Base-by-base conservation (phyloP, 2,113 vertebrate species). In the Ochotona princeps region DNA sequence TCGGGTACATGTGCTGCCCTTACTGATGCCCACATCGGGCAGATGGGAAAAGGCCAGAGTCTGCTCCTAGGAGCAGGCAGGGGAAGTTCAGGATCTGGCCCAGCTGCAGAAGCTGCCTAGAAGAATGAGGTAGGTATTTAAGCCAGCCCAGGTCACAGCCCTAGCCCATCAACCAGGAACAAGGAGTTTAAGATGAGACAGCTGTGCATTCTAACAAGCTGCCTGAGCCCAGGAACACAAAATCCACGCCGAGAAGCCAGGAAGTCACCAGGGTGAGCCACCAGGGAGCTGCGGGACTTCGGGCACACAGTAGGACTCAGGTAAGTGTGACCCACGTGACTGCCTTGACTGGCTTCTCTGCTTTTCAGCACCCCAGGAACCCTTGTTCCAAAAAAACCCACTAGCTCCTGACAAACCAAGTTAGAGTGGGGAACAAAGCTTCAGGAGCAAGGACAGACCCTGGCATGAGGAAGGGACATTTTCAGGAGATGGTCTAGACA, bases 1-100 rank as follows among this genome's bases (percentile, higher is more conserved):
- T 28, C 4, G 11, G 9, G 11, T 18, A 25, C 44, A 35, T 1
- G 5, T 1, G 32, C 25, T 9, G 1, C 4, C 12, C 18, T 15
- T 38, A 11, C 35, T 35, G 4, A 2, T 32, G 26, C 6, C 30
- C 5, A 10, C 25, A 23, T 1, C 0, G 47, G 10, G 47, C 7
- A 38, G 38, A 89, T 23, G 51, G 23, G 3, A 14, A 4, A 14
- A 35, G 69, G 12, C 25, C 9, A 25, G 10, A 7, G 25, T 83
- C 49, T 51, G 32, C 49, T 49, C 26, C 32, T 12, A 57, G 8
- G 21, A 51, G 17, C 35, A 44, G 23, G 21, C 54, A 51, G 14
- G 32, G 21, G 17, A 38, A n/a, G 12, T 1, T 21, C 26, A 26
- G 8, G 66, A 44, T 54, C 79, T 72, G 28, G 2, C 25, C n/a